Base-by-base conservation (phyloP, 2,797 vertebrate species). In the Champsocephalus gunnari region DNA sequence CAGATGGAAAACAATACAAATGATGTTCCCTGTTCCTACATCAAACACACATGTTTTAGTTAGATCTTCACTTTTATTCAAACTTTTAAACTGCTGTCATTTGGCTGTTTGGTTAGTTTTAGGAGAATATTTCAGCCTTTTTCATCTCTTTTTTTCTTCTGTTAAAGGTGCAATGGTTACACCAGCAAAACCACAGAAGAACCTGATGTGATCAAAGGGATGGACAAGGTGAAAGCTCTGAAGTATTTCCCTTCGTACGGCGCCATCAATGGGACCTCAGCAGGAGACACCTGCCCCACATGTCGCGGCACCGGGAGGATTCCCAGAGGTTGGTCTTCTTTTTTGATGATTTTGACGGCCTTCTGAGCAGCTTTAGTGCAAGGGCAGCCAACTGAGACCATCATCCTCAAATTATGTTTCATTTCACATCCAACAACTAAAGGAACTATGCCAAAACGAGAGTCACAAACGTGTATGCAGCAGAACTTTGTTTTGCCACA, bases 301-400 rank as follows among this genome's bases (percentile, higher is more conserved):
- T 97, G 96, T 75, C 93, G 92, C 0, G 97, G 97, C 66, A 96
- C 87, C 0, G 96, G 96, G 5, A 88, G 93, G 24, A 96, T 98
- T 70, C 95, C 96, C 3, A 85, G 88, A 94, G 96, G 97, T 96
- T 68, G 54, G 88, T 74, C 63, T 57, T 11, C 13, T 28, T 38
- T 44, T 34, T n/a, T 45, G 8, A 12, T 2, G 0, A 3, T 28
- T 16, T 32, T 41, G 2, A 1, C 16, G 50, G 34, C 12, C 45
- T 13, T 56, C 32, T 28, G 28, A 14, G 16, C 16, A 4, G 2
- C 5, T n/a, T 41, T 6, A 12, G 12, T 6, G 8, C 12, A 24
- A 38, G 56, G 2, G 16, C 32, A 48, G 38, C 9, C 3, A 1
- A 3, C 5, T 21, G 1, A 60, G 11, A 21, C 2, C 2, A 11